A percentile compares a stretch with the other conserved stretches of the same genome.
Conservation (phyloP, 2,888 invertebrate species). For the Hirtodrosophila alboralis region DNA sequence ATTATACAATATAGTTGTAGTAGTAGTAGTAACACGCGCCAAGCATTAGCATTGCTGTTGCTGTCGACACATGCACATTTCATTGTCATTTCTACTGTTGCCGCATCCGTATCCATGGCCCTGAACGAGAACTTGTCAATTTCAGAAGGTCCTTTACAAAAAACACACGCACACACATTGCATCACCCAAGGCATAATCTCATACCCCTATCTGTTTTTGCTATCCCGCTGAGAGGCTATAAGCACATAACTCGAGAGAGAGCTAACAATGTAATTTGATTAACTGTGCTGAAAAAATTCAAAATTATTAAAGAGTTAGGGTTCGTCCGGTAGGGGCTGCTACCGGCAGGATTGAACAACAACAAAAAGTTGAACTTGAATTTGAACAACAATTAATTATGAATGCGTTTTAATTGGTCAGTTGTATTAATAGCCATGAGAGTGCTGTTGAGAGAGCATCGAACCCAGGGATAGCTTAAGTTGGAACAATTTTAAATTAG, state of each 20-base stretch:
- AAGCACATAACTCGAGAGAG: not conserved
- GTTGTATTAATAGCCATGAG: not conserved
- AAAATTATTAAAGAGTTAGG: not conserved
- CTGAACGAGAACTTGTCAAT: conserved; percentile 69
- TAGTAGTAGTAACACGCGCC: conserved; percentile 28
- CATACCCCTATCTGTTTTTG: not conserved
- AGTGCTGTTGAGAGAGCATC: not conserved
- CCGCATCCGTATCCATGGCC: conserved; percentile 53
- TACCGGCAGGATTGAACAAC: not conserved
- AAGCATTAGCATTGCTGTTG: conserved; percentile 15
- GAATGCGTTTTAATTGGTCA: conserved; percentile 1
- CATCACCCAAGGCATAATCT: not conserved
- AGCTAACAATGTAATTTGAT: not conserved
- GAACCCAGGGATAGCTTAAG: not conserved
- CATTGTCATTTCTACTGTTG: conserved; percentile 42
- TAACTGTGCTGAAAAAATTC: conserved; percentile 1
- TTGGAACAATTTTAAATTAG: too few species aligned
- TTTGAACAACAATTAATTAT: conserved; percentile 2
- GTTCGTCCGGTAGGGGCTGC: not conserved
- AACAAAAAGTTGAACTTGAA: not conserved
- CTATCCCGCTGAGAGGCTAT: too few species aligned
- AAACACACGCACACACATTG: conserved; percentile 1
- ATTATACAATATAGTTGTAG: conserved; percentile 52
- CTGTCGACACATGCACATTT: conserved; percentile 51
- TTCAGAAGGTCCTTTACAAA: conserved; percentile 41